Base-by-base conservation (phyloP, 2,888 invertebrate species). In the Erynnis tages region DNA sequence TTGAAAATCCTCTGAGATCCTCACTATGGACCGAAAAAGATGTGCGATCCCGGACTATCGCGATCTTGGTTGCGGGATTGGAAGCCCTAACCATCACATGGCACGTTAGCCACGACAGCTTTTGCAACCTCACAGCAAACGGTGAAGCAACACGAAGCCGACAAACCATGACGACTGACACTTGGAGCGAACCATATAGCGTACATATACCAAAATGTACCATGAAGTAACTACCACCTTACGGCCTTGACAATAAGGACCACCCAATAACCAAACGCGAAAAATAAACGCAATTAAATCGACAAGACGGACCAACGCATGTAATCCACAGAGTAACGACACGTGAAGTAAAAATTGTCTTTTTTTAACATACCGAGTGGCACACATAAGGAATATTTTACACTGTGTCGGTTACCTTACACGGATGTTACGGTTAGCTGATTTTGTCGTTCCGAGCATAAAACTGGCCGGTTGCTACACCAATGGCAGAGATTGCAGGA, bases 131-230 rank as follows among this genome's bases (percentile, higher is more conserved):
- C 74, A 65, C 67, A 67, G 60, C 54, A 67, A 66, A 63, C 67
- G 62, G 71, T 86, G 85, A 75, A 75, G 84, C 78, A 84, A 84
- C 71, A 63, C 61, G 65, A 49, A 56, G 54, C 60, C 68, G 71
- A 66, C 78, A 70, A 71, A 79, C 78, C 85, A 72, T 84, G 77
- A 82, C 86, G 76, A 64, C 79, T 76, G 79, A 79, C 82, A 81
- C 80, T 77, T 62, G 71, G 72, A 63, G 65, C 53, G 65, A 59
- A 65, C 67, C 67, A 65, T 67, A 2, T 2, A 1, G 4, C 11
- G n/a, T 13, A 11, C n/a, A 21, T 5, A 13, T 5, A 13, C 21
- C 21, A 11, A 10, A 32, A 19, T 14, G 6, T 4, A 1, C 7
- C n/a, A n/a, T n/a, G n/a, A n/a, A 29, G 35, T 43, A 50, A 43